Conservation (phyloP, 2,113 vertebrate genomes). For the Heterotis niloticus region DNA sequence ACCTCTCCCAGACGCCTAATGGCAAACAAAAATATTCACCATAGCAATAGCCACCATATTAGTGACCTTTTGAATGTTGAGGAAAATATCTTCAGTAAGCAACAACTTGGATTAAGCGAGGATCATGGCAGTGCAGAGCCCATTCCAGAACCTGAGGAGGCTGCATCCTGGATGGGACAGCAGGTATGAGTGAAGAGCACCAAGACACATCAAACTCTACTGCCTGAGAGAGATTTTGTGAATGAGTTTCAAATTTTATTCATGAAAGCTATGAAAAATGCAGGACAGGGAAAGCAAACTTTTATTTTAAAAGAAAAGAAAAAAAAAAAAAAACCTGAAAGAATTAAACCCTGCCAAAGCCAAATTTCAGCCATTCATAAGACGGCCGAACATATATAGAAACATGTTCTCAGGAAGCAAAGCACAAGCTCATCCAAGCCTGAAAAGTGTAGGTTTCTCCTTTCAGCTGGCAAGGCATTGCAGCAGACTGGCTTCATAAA, state of each 20-base stretch:
- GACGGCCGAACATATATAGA: neutral
- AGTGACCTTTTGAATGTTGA: too few relatives aligned
- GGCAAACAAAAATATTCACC: too few relatives aligned
- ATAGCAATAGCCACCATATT: too few relatives aligned
- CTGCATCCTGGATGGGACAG: neutral
- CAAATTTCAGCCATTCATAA: neutral
- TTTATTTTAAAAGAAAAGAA: neutral
- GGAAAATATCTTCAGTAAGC: too few relatives aligned
- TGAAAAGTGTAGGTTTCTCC: neutral
- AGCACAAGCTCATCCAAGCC: neutral
- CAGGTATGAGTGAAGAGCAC: neutral
- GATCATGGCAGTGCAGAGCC: too few relatives aligned
- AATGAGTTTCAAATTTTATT: neutral
- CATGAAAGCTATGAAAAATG: neutral
- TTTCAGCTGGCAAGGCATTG: neutral
- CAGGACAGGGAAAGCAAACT: neutral
- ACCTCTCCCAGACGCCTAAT: too few relatives aligned
- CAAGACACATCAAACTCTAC: neutral
- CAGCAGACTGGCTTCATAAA: neutral
- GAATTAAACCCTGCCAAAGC: neutral
- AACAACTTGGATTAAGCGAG: too few relatives aligned
- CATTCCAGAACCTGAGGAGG: too few relatives aligned
- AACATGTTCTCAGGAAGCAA: constrained; percentile 4
- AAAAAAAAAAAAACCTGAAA: neutral
- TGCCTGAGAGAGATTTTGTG: neutral